A percentile compares a stretch with the other conserved stretches of the same genome.
Conservation (phyloP, 2,113 vertebrate genomes). For the Trichomycterus rosablanca region DNA sequence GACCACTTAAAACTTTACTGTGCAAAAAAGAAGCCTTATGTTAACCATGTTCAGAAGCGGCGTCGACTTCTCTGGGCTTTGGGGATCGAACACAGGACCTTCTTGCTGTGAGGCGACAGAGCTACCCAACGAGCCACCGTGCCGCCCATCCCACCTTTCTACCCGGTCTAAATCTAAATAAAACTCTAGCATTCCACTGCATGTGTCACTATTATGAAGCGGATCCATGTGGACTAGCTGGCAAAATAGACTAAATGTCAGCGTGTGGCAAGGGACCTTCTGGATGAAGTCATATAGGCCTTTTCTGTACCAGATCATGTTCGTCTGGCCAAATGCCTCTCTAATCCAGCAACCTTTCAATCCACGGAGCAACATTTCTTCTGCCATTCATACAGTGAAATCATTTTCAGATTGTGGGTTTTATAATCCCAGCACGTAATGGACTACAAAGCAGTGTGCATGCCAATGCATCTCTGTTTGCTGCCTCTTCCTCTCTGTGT, state of each 20-base stretch:
- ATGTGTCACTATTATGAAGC: conserved; percentile 22
- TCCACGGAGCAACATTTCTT: not conserved
- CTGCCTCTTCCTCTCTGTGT: conserved; percentile 9
- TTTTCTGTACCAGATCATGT: conserved; percentile 18
- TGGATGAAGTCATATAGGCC: conserved; percentile 22
- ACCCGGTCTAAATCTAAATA: conserved; percentile 21
- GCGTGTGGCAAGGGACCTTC: conserved; percentile 6
- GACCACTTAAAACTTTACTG: too few relatives aligned
- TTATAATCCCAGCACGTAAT: not conserved
- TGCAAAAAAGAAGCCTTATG: too few relatives aligned
- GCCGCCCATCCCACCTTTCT: too few relatives aligned
- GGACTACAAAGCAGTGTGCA: conserved; percentile 14
- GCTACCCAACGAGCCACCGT: too few relatives aligned
- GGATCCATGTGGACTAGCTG: conserved; percentile 8
- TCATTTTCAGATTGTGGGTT: conserved; percentile 2
- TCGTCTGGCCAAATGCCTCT: conserved; percentile 10
- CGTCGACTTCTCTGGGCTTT: too few relatives aligned
- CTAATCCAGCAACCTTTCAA: conserved; percentile 34
- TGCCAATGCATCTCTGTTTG: not conserved
- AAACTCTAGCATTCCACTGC: conserved; percentile 16
- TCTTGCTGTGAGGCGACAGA: too few relatives aligned
- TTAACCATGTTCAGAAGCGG: too few relatives aligned
- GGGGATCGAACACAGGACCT: too few relatives aligned
- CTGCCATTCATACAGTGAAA: not conserved
- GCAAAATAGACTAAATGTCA: conserved; percentile 30